Evolutionary conservation across 1,140 invertebrate species (phyloP).

Genomic region (Leptopilina clavipes): DNA sequence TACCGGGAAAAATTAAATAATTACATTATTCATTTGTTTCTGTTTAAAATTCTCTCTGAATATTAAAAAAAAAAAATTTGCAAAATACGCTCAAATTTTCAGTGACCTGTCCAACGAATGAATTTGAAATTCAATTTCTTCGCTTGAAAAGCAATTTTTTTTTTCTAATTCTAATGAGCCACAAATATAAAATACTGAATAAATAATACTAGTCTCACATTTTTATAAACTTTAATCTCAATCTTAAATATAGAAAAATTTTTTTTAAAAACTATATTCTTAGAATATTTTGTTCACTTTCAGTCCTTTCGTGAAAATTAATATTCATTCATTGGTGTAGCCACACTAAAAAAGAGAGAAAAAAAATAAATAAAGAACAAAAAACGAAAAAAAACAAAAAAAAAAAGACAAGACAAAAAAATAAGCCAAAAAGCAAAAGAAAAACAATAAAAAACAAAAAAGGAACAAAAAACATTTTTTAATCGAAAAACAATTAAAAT

Average conservation of each 20-base stretch:
- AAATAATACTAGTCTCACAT: slow-evolving; percentile 7
- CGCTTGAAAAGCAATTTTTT: neutral
- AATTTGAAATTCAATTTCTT: neutral
- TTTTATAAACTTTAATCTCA: slow-evolving; percentile 13
- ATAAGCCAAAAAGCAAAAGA: too few species aligned
- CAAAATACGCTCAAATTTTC: neutral
- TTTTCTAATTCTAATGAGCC: neutral
- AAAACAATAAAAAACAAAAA: too few species aligned
- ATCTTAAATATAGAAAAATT: neutral
- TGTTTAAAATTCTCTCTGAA: neutral
- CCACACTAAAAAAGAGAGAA: neutral
- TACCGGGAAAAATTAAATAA: neutral
- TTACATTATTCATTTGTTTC: too few species aligned
- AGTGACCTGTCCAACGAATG: slow-evolving; percentile 22
- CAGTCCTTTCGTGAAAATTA: slow-evolving; percentile 12
- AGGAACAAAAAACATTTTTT: too few species aligned
- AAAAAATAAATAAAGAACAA: too few species aligned
- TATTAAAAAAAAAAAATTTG: neutral
- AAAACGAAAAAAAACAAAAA: too few species aligned
- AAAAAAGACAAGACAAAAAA: too few species aligned
- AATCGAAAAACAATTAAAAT: neutral
- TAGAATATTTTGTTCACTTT: neutral
- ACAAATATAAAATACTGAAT: neutral
- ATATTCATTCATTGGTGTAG: neutral
- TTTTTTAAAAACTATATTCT: neutral